Base-by-base conservation (phyloP, 2,797 vertebrate species). In the Mus spretus region DNA sequence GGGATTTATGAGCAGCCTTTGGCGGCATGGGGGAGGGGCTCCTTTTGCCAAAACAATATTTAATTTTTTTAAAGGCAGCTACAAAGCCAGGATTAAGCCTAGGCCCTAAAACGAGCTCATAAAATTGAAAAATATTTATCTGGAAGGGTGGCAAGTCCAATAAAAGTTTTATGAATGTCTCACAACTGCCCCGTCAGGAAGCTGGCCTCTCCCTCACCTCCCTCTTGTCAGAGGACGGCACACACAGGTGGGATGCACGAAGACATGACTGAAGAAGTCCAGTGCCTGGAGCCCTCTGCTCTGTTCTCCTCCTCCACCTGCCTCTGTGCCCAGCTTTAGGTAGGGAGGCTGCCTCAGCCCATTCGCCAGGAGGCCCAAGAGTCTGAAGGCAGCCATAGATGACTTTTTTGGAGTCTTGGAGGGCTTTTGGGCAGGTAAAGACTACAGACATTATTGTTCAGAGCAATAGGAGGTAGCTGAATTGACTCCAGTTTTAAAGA, bases 121-220 rank as follows among this genome's bases (percentile, higher is more conserved):
- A 98, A 98, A 99, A 97, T 97, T 77, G 92, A 96, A 98, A 98
- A 98, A 98, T 98, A 98, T 98, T 98, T 98, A 98, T 98, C 98
- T 98, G 96, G 97, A 98, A 98, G 98, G 98, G 98, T 98, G 98
- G 98, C 96, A 98, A 97, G 98, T 85, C 98, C 97, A 97, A 97
- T 99, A 98, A 98, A 99, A 98, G 86, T 98, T 98, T 98, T 98
- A 99, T 97, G 97, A 97, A 98, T 96, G 97, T 98, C 98, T 98
- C 98, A 98, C 95, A 98, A 97, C 89, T 97, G 97, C 97, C 98
- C 98, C 95, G 96, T 98, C 98, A 98, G 97, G 97, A 96, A 98
- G 96, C 97, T 98, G 97, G 97, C 97, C 65, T 28, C 96, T 96
- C 97, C 96, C 95, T 98, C 98, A 98, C 98, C 98, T 98, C 97